phyloP scores from a whole-genome alignment of 2,888 invertebrate genomes.

The Flabesymbios commensalis region DNA sequence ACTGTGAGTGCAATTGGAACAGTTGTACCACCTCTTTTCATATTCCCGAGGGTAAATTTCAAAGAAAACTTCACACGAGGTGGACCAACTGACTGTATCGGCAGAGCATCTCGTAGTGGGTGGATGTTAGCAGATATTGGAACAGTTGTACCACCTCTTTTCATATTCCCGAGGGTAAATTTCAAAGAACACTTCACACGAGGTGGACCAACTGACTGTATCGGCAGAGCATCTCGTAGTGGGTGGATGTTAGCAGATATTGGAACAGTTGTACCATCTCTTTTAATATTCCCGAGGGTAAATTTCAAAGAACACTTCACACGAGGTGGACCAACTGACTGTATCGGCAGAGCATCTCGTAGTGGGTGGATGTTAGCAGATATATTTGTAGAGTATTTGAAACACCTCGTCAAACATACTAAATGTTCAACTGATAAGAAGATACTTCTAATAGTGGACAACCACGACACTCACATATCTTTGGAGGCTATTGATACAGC shows the following conservation, averaged over 20 bases:
- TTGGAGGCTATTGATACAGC: background rate
- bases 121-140: no score
- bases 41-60: no score
- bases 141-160: slow-evolving; percentile 25
- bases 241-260: slow-evolving; percentile 29
- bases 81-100: no score
- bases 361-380: slow-evolving; percentile 26
- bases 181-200: slow-evolving; percentile 15
- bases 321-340: slow-evolving; percentile 11
- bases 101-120: no score
- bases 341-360: background rate
- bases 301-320: slow-evolving; percentile 19
- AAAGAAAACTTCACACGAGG: no score
- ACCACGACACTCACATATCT: background rate
- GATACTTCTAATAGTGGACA: background rate
- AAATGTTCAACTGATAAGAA: slow-evolving; percentile 12
- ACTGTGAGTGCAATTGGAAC: slow-evolving; percentile 19
- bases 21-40: no score
- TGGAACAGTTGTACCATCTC: slow-evolving; percentile 26
- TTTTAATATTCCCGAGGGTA: slow-evolving; percentile 28
- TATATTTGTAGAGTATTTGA: slow-evolving; percentile 18
- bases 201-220: slow-evolving; percentile 12
- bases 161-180: slow-evolving; percentile 25
- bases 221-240: background rate
- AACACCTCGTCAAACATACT: slow-evolving; percentile 20